A percentile compares a stretch with the other conserved stretches of the same genome.
phyloP scores from a whole-genome alignment of 2,113 vertebrate genomes.

The Camelus dromedarius region DNA sequence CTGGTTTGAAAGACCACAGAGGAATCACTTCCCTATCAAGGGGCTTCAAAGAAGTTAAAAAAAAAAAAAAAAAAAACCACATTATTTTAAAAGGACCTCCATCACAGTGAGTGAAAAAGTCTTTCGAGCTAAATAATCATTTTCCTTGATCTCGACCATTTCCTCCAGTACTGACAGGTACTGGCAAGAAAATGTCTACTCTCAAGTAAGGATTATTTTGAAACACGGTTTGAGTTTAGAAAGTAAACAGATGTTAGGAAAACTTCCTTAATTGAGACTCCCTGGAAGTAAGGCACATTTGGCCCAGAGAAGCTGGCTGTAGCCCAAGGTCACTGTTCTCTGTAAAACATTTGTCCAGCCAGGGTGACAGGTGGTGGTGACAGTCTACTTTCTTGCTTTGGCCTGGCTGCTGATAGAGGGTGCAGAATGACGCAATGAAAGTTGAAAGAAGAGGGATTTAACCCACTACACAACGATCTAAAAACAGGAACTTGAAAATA shows the following conservation, averaged over 20 bases:
- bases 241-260: background rate
- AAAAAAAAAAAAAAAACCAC: background rate
- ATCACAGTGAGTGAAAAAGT: background rate
- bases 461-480: constrained; percentile 13
- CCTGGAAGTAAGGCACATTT: constrained; percentile 58
- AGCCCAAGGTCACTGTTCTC: background rate
- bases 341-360: background rate
- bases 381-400: background rate
- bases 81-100: background rate
- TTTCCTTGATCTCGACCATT: background rate
- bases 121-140: background rate
- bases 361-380: background rate
- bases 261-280: background rate
- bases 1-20: constrained; percentile 52
- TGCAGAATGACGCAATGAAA: background rate
- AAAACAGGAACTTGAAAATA: constrained; percentile 3
- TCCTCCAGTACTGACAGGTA: background rate
- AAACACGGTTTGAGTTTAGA: constrained; percentile 35
- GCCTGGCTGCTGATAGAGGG: background rate
- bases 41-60: background rate
- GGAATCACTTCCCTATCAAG: background rate
- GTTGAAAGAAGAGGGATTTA: background rate
- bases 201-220: background rate
- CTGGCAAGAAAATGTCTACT: background rate
- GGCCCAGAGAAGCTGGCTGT: constrained; percentile 27